Conservation (phyloP, 2,113 vertebrate species). For the Nestor notabilis region DNA sequence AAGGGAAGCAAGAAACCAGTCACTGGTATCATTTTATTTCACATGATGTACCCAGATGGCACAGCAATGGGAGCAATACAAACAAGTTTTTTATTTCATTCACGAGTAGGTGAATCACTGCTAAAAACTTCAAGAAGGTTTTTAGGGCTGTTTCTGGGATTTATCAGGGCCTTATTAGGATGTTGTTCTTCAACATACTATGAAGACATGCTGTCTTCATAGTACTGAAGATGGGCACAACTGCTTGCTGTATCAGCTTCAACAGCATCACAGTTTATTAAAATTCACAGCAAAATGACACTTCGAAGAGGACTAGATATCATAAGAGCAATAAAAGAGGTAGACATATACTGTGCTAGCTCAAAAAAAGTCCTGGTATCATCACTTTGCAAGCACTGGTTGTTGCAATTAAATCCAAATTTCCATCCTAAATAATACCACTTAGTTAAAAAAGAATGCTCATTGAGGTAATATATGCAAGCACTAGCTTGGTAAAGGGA, state of each 20-base stretch:
- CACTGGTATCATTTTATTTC: background rate
- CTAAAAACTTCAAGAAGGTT: background rate
- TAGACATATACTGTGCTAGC: background rate
- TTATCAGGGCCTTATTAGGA: too few relatives aligned
- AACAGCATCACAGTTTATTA: background rate
- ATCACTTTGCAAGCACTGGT: background rate
- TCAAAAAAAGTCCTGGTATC: background rate
- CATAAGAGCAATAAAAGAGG: background rate
- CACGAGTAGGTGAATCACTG: accelerated
- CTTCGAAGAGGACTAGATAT: background rate
- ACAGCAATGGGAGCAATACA: background rate
- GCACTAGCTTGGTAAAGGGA: background rate
- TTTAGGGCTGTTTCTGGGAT: background rate
- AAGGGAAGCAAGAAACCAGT: background rate
- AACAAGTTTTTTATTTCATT: background rate
- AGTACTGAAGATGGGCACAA: background rate
- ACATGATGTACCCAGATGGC: background rate
- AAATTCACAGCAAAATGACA: background rate
- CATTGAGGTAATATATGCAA: background rate
- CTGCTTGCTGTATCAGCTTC: background rate
- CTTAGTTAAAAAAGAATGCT: background rate
- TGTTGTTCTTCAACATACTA: too few relatives aligned
- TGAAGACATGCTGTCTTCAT: too few relatives aligned
- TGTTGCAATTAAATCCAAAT: background rate
- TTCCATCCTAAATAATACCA: background rate